phyloP scores from a whole-genome alignment of 2,797 vertebrate species.

The Neosilurus mollespiculum region DNA sequence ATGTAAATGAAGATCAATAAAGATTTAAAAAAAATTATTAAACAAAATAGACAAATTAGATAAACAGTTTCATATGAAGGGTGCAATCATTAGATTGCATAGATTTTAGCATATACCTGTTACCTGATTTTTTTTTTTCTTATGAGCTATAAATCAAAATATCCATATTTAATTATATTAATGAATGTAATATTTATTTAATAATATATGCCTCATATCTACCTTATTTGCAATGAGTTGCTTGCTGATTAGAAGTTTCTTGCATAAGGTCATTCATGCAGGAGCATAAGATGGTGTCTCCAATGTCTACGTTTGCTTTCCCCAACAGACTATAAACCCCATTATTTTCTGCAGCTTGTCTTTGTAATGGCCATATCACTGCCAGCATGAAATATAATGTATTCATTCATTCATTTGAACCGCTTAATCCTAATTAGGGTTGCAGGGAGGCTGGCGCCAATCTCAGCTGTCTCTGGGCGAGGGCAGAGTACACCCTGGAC shows the following conservation, averaged over 20 bases:
- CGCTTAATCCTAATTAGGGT: too few relatives aligned
- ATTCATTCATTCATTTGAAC: too few relatives aligned
- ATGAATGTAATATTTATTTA: too few relatives aligned
- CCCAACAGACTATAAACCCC: constrained; percentile 38
- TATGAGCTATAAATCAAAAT: background rate
- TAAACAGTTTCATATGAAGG: background rate
- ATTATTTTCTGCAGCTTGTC: constrained; percentile 37
- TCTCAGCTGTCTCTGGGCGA: too few relatives aligned
- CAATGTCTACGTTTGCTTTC: constrained; percentile 39
- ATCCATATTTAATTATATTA: background rate
- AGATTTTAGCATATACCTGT: background rate
- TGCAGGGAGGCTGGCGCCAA: too few relatives aligned
- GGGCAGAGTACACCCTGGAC: too few relatives aligned
- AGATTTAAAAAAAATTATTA: background rate
- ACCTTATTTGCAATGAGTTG: background rate
- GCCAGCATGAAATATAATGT: constrained; percentile 11
- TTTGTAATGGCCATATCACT: constrained; percentile 36
- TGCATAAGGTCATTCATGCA: constrained; percentile 17
- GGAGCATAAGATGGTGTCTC: background rate
- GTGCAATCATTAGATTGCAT: background rate
- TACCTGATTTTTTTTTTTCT: background rate
- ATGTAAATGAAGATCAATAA: background rate
- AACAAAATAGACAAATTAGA: background rate
- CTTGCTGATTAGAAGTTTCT: background rate
- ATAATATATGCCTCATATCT: background rate